Evolutionary conservation across 2,113 vertebrate species (phyloP), one percentile per base, ranked within the genome.

Genomic region (Triplophysa tibetana): DNA sequence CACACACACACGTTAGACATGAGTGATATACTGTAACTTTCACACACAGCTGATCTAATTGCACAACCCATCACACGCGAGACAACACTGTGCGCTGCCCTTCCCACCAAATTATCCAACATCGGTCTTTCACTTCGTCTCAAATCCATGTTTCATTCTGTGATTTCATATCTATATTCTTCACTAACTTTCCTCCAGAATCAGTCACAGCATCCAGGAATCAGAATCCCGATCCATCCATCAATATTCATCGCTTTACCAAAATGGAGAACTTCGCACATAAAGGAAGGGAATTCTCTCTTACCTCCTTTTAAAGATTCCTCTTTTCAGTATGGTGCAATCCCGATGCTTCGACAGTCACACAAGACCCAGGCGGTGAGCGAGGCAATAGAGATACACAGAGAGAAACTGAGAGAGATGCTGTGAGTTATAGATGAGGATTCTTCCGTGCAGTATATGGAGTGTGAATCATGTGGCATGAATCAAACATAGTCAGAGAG

Each of bases 381-480:
- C 21, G 60, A 70, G 61, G 17, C 29, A 43, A 66, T 64, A 65
- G 63, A 75, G 56, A 62, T 38, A 21, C 11, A 50, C 19, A 77
- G 56, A 75, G 54, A 29, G 54, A 62, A 50, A 56, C 21, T 24
- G 63, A 38, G 54, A 77, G 80, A 62, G 77, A n/a, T 14, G 70
- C 41, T 50, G 41, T 84, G 24, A 81, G 75, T 81, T 81, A 63
- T 81, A 70, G 70, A 84, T 69, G 69, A 82, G 88, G 81, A 78
- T 90, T 87, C 83, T 85, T 63, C 85, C 56, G 84, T 85, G 88
- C 85, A 77, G 85, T 67, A 74, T 83, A 85, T 86, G 41, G 83
- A 82, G 86, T 78, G 84, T 89, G 90, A 90, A 90, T 92, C 89
- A 90, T 80, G 75, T 84, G 80, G 83, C 85, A 81, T 81, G 88